These are phyloP conservation scores for Australoheros scitulus DNA, from an alignment of 2,113 vertebrate genomes.

Conservation along the genomic window DNA sequence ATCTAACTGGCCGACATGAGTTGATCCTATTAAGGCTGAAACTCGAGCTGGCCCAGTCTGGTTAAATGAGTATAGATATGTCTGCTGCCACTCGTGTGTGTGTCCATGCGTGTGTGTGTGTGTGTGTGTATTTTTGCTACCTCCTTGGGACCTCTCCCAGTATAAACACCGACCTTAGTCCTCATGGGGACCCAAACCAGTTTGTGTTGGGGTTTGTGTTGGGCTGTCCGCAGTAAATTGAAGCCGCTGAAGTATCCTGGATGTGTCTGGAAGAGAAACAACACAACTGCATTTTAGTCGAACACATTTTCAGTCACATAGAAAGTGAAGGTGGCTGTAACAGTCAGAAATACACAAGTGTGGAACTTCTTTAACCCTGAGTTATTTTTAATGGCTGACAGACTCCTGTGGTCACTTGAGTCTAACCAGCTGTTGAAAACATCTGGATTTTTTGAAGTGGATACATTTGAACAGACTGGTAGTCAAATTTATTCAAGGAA, in stretches of 20 bases:
- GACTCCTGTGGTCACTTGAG: too few species aligned
- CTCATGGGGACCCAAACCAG: not conserved
- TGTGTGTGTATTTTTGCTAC: not conserved
- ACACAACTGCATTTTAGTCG: not conserved
- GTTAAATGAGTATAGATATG: conserved; percentile 70
- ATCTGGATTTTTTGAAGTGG: too few species aligned
- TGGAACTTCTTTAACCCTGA: too few species aligned
- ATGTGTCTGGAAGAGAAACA: not conserved
- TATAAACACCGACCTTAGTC: conserved; percentile 4
- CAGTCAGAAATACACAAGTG: not conserved
- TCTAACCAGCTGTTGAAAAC: too few species aligned
- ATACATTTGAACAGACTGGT: not conserved
- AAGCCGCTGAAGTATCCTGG: not conserved
- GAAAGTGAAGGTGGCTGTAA: conserved; percentile 3
- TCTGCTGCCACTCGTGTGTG: conserved; percentile 33
- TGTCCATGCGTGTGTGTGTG: not conserved
- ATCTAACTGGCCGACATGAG: conserved; percentile 36
- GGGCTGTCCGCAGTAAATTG: not conserved
- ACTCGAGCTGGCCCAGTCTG: conserved; percentile 48
- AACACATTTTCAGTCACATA: conserved; percentile 1
- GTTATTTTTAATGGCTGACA: too few species aligned
- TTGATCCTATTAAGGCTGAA: conserved; percentile 65
- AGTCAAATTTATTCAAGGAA: not conserved
- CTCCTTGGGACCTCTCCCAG: not conserved
- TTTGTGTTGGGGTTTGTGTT: not conserved